These are phyloP conservation scores for Aptenodytes forsteri DNA, from an alignment of 2,113 vertebrate species.

Conservation along the genomic window DNA sequence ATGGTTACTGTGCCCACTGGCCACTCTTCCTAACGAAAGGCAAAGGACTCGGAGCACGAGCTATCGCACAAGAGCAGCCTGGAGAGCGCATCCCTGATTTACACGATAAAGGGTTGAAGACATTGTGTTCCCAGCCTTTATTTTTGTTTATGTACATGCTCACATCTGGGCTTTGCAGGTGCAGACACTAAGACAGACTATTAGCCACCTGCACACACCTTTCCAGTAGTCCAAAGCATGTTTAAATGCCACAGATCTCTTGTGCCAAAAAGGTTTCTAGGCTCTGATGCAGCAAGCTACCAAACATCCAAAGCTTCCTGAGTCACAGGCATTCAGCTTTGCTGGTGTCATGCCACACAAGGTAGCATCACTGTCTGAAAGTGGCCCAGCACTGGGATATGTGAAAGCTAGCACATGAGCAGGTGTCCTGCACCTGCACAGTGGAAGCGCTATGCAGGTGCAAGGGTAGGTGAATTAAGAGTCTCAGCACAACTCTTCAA, in stretches of 20 bases:
- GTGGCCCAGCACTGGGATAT: accelerated
- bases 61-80: neutral
- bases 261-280: neutral
- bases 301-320: accelerated
- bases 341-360: accelerated
- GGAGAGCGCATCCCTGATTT: neutral
- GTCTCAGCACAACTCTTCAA: neutral
- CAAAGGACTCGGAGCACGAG: neutral
- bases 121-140: neutral
- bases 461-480: neutral
- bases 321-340: too few relatives aligned
- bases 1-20: accelerated
- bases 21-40: neutral
- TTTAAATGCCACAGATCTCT: neutral
- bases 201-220: neutral
- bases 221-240: accelerated
- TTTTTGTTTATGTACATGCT: accelerated
- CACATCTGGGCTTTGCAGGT: neutral
- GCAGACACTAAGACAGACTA: neutral
- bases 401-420: neutral
- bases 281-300: neutral
- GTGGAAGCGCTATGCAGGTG: neutral
- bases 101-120: neutral
- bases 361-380: neutral
- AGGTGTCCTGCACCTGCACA: neutral